phyloP scores from a whole-genome alignment of 2,888 invertebrate species.

The Aquatica leii region DNA sequence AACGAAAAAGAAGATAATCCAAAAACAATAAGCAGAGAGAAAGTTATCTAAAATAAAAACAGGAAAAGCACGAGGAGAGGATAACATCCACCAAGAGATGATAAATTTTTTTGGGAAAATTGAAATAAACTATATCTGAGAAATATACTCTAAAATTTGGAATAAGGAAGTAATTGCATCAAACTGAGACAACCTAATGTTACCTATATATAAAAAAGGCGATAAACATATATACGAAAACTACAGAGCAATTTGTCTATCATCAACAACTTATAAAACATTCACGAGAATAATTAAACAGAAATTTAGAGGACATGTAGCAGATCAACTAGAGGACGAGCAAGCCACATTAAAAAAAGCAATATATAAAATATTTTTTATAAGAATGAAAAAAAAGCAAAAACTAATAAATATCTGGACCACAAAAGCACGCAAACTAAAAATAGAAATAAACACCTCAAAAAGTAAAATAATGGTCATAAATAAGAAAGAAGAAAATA shows the following conservation, averaged over 20 bases:
- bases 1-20: too few species aligned
- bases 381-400: too few species aligned
- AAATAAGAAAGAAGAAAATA: too few species aligned
- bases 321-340: not conserved
- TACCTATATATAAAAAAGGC: not conserved
- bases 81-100: not conserved
- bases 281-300: not conserved
- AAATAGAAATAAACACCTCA: too few species aligned
- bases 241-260: not conserved
- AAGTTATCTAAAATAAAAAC: not conserved
- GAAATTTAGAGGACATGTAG: not conserved
- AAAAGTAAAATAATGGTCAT: too few species aligned
- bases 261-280: not conserved
- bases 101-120: not conserved
- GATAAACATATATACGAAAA: not conserved
- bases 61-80: not conserved
- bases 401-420: too few species aligned
- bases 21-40: too few species aligned
- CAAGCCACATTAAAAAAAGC: too few species aligned
- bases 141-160: not conserved
- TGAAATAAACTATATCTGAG: not conserved
- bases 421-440: too few species aligned
- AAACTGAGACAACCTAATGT: not conserved
- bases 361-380: too few species aligned
- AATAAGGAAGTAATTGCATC: not conserved